Evolutionary conservation across 2,888 invertebrate genomes (phyloP).

Genomic region (Linnaemya tessellans): DNA sequence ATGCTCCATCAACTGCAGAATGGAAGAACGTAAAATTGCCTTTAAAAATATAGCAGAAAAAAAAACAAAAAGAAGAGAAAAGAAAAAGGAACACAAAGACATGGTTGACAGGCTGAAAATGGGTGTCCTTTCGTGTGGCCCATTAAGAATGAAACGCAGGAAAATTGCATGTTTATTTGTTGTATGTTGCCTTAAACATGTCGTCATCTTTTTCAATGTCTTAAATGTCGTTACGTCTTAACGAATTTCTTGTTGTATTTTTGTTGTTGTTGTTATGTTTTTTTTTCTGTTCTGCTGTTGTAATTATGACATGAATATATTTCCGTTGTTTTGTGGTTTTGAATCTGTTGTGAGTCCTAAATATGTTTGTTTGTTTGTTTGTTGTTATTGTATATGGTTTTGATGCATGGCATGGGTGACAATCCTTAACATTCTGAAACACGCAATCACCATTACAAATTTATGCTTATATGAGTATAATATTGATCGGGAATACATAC

Average conservation of each 20-base stretch:
- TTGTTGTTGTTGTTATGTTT: constrained; percentile 15
- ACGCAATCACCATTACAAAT: constrained; percentile 72
- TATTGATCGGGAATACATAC: constrained; percentile 46
- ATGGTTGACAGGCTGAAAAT: constrained; percentile 74
- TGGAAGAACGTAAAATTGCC: constrained; percentile 57
- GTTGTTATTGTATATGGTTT: constrained; percentile 12
- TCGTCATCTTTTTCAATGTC: constrained; percentile 63
- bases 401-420: constrained; percentile 73
- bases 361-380: constrained; percentile 14
- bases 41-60: constrained; percentile 4
- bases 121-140: constrained; percentile 74
- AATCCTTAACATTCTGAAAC: constrained; percentile 70
- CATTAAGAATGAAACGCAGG: constrained; percentile 60
- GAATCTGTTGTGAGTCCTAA: constrained; percentile 48
- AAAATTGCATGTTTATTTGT: constrained; percentile 54
- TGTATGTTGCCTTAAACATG: constrained; percentile 52
- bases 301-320: constrained; percentile 70
- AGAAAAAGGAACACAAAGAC: constrained; percentile 46
- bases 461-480: constrained; percentile 49
- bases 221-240: constrained; percentile 53
- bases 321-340: constrained; percentile 56
- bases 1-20: constrained; percentile 26
- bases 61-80: background rate
- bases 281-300: constrained; percentile 19
- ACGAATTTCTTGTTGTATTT: constrained; percentile 33